Conservation (phyloP, 2,797 vertebrate genomes). For the Martes flavigula region DNA sequence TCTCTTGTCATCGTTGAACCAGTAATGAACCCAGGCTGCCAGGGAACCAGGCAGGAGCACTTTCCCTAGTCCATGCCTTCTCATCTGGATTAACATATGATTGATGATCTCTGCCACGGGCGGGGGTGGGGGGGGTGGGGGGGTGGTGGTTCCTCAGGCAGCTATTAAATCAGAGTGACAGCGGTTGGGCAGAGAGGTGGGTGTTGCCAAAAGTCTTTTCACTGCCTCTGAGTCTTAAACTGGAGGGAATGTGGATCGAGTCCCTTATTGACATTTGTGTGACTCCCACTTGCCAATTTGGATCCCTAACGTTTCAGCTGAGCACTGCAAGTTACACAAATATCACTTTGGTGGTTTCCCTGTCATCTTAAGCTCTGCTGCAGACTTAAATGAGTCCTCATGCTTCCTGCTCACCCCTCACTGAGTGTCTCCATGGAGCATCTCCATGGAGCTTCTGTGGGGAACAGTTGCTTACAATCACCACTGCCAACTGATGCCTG, state of each 20-base stretch:
- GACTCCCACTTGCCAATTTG: neutral
- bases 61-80: neutral
- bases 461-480: neutral
- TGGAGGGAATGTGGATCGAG: neutral
- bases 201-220: neutral
- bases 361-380: neutral
- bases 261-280: neutral
- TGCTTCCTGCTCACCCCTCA: neutral
- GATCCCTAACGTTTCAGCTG: neutral
- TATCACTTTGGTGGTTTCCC: neutral
- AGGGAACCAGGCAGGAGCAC: fast-evolving
- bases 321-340: neutral
- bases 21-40: neutral
- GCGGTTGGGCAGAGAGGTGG: neutral
- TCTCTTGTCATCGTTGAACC: neutral
- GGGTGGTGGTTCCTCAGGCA: neutral
- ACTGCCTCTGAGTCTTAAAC: neutral
- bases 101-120: neutral
- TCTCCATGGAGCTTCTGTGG: neutral
- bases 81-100: neutral
- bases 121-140: neutral
- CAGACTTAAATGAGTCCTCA: neutral
- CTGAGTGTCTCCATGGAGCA: neutral
- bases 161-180: neutral
- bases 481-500: neutral